Evolutionary conservation across 2,888 invertebrate species (phyloP), one percentile per base, ranked within the genome.

Genomic region (Aphrophora alni): DNA sequence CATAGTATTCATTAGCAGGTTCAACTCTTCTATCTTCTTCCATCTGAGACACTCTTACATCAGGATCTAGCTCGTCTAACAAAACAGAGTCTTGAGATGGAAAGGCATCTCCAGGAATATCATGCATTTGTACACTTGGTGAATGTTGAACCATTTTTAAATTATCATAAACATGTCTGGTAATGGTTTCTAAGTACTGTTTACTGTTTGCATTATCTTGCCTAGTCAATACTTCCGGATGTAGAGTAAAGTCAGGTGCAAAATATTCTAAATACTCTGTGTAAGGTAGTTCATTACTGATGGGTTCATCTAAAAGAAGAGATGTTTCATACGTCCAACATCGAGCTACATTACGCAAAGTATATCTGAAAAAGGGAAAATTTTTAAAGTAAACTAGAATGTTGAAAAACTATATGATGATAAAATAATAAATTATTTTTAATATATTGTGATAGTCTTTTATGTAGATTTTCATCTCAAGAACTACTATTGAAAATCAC

Each of bases 321-420:
- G 98, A 97, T 0, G 99, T 99, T 89, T 99, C 99, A 86, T 98
- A 98, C 0, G 99, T 98, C 99, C 99, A 99, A 88, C 98, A 99
- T 4, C 99, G 91, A 0, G 99, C 99, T 0, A 99, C 99, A 88
- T 99, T 99, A 33, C 98, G 91, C 27, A 98, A 90, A 0, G 98
- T 99, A 88, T 99, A 99, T 14, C 59, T 59, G 21, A 21, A 59
- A 59, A 33, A 33, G 33, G 8, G 3, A 33, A 33, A 33, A 8
- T 33, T 33, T n/a, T n/a, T n/a, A n/a, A n/a, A n/a, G n/a, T n/a
- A n/a, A n/a, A n/a, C n/a, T n/a, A n/a, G n/a, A n/a, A n/a, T n/a
- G n/a, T n/a, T n/a, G n/a, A n/a, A n/a, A n/a, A n/a, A n/a, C n/a
- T n/a, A n/a, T n/a, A n/a, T n/a, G n/a, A n/a, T n/a, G n/a, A n/a